Base-by-base conservation (phyloP, 2,113 vertebrate species). In the Lophotis ruficrista region DNA sequence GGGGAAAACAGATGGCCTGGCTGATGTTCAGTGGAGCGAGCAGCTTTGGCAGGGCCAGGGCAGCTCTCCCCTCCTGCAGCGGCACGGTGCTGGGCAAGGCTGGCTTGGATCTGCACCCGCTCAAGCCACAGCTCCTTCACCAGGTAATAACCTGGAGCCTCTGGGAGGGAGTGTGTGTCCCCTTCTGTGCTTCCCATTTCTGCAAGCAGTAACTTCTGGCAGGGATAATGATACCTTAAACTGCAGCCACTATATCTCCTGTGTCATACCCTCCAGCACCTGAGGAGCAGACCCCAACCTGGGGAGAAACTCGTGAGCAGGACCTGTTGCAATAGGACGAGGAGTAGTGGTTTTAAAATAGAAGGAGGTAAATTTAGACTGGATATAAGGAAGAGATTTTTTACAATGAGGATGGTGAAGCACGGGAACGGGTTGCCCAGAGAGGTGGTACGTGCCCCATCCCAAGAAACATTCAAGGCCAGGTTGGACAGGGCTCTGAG, bases 21-120 rank as follows among this genome's bases (percentile, higher is more conserved):
- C 41, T 75, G 38, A 51, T 23, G 20, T 17, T 76, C 83, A 58
- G 6, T 75, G 56, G 37, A 85, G 88, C 1, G 1, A 71, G n/a
- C 25, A 75, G 73, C 70, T 75, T 75, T 90, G 88, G 60, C 70
- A 88, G 51, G 28, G 17, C 47, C 2, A 0, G 33, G n/a, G 51
- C 47, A 92, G 35, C 14, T 48, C 51, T 92, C 14, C 18, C 7
- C 16, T 53, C 21, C 21, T 0, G 0, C 64, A 66, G 69, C 1
- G 0, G 19, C 37, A 54, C 1, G 2, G 24, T 2, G 3, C 14
- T 43, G 64, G n/a, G 4, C 41, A 75, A 85, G 60, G 51, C 27
- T 78, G 11, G 16, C 73, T 61, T 65, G 69, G 50, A 87, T 8
- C 37, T 81, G 12, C 65, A 62, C 31, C 4, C 6, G 37, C 69